A percentile compares a stretch with the other conserved stretches of the same genome.
These are phyloP conservation scores for Notiomystis cincta DNA, from an alignment of 2,113 vertebrate species.

Conservation along the genomic window DNA sequence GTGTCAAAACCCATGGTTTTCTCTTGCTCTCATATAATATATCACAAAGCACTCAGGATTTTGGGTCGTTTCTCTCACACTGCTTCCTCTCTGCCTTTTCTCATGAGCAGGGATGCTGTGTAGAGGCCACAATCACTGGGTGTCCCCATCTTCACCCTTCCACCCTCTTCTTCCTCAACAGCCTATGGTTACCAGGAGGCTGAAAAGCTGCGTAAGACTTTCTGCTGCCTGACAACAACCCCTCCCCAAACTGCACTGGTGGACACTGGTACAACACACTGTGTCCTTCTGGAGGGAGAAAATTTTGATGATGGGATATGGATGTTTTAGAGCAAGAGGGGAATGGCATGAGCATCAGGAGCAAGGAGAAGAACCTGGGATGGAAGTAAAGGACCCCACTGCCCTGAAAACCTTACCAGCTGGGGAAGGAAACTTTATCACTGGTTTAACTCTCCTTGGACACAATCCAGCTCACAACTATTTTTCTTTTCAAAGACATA, in stretches of 20 bases:
- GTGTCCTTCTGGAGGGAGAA: not conserved
- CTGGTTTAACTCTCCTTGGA: not conserved
- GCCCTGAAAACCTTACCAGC: not conserved
- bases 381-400: not conserved
- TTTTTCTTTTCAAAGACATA: not conserved
- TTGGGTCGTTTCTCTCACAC: not conserved
- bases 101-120: not conserved
- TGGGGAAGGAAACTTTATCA: not conserved
- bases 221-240: not conserved
- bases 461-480: not conserved
- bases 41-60: not conserved
- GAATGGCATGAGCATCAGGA: not conserved
- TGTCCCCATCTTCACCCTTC: not conserved
- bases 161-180: not conserved
- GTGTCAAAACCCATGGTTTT: not conserved
- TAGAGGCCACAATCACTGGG: not conserved
- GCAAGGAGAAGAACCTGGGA: not conserved
- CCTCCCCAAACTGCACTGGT: not conserved
- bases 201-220: not conserved
- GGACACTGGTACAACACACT: fast-evolving
- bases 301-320: not conserved
- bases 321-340: not conserved
- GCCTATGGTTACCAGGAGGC: not conserved
- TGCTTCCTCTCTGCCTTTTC: not conserved
- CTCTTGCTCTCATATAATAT: not conserved